Conservation (phyloP, 2,888 invertebrate genomes). For the Brassicogethes aeneus region DNA sequence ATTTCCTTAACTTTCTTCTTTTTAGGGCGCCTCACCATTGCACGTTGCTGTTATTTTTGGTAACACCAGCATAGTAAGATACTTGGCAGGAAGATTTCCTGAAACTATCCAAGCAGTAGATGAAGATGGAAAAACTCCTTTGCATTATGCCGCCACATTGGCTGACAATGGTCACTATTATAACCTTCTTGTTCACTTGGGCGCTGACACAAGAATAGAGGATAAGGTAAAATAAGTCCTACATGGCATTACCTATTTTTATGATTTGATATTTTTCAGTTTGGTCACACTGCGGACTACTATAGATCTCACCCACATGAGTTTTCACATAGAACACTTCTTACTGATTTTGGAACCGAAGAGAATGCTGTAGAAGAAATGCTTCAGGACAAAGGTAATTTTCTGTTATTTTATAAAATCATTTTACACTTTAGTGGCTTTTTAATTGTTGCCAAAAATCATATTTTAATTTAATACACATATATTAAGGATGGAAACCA, state of each 20-base stretch:
- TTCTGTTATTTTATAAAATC: conserved; percentile 2
- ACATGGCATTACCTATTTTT: too few relatives aligned
- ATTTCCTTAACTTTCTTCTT: conserved; percentile 2
- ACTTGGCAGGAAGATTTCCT: conserved; percentile 70
- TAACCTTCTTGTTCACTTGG: conserved; percentile 74
- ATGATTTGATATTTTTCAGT: conserved; percentile 45
- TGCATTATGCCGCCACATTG: conserved; percentile 80
- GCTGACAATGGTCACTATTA: conserved; percentile 84
- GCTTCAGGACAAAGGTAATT: conserved; percentile 69
- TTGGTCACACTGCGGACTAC: conserved; percentile 70
- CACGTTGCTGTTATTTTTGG: conserved; percentile 82
- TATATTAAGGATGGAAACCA: too few relatives aligned
- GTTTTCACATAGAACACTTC: conserved; percentile 58
- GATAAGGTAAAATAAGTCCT: conserved; percentile 65
- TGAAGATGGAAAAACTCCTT: conserved; percentile 71
- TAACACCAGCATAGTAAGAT: conserved; percentile 68
- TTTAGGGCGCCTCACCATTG: conserved; percentile 66
- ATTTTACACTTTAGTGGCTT: conserved; percentile 21
- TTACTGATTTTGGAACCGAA: conserved; percentile 61
- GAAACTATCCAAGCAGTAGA: conserved; percentile 72
- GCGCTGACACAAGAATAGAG: conserved; percentile 70
- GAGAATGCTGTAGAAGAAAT: conserved; percentile 57
- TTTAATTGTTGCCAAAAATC: conserved; percentile 26
- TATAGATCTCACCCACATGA: conserved; percentile 61
- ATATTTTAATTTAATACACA: too few relatives aligned